Conservation (phyloP, 2,797 vertebrate species). For the Cirrhinus mrigala region DNA sequence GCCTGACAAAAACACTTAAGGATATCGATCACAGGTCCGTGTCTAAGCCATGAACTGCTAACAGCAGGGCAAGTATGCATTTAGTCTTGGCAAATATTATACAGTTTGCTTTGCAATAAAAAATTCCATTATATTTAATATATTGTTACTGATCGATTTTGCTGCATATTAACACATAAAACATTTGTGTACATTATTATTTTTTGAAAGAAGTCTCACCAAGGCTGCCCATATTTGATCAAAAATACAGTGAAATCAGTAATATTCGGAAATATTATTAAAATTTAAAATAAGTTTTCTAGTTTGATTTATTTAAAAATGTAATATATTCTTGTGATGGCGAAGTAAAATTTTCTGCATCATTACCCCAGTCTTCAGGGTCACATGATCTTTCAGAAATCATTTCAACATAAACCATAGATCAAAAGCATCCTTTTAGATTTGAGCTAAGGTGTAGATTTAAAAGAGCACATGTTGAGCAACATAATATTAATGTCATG, state of each 20-base stretch:
- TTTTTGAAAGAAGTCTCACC: neutral
- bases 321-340: neutral
- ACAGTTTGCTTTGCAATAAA: neutral
- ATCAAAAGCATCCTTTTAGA: too few species aligned
- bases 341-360: neutral
- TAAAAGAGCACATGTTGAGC: neutral
- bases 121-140: neutral
- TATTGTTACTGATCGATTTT: neutral
- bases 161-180: neutral
- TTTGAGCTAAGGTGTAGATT: neutral
- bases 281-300: too few species aligned
- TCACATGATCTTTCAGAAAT: neutral
- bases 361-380: neutral
- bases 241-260: neutral
- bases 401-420: neutral
- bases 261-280: neutral
- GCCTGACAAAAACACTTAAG: conserved; percentile 33
- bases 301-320: too few species aligned
- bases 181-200: neutral
- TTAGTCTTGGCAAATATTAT: conserved; percentile 8
- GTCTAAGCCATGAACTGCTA: conserved; percentile 10
- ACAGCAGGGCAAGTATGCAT: neutral
- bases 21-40: conserved; percentile 20
- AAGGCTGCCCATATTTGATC: neutral
- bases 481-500: neutral